Percentiles rank a stretch among this genome's conserved stretches.
Conservation (phyloP, 2,888 invertebrate genomes). For the Rotaria socialis region DNA sequence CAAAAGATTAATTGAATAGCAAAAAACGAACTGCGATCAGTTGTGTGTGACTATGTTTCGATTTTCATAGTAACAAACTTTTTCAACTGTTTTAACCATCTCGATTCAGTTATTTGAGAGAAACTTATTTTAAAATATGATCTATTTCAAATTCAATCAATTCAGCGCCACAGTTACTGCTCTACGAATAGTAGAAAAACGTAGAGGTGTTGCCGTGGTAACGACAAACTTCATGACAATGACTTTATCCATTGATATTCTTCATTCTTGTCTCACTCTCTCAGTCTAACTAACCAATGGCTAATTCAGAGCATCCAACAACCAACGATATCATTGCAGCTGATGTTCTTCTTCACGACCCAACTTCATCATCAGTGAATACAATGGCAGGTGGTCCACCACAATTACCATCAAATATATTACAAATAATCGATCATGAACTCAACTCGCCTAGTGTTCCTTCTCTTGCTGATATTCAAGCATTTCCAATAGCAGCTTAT, state of each 20-base stretch:
- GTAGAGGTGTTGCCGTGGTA: neutral
- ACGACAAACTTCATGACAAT: neutral
- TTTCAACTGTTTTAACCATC: too few relatives aligned
- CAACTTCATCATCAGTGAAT: neutral
- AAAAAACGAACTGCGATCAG: too few relatives aligned
- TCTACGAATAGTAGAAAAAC: too few relatives aligned
- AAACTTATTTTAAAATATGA: too few relatives aligned
- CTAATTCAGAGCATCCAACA: neutral
- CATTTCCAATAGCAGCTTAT: slow-evolving; percentile 8
- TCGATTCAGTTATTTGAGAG: too few relatives aligned
- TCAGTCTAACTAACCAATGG: neutral
- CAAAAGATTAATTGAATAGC: too few relatives aligned
- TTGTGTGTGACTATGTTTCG: too few relatives aligned
- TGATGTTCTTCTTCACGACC: neutral
- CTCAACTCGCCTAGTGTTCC: neutral
- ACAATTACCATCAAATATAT: neutral
- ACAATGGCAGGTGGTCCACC: neutral
- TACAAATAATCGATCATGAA: slow-evolving; percentile 13
- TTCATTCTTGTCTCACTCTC: neutral
- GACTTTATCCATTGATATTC: neutral
- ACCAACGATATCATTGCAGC: neutral
- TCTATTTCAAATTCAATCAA: too few relatives aligned
- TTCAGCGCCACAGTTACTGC: too few relatives aligned
- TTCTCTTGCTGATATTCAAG: slow-evolving; percentile 11
- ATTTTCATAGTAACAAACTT: too few relatives aligned